Conservation (phyloP, 2,888 invertebrate genomes). For the Phrixothrix hirtus region DNA sequence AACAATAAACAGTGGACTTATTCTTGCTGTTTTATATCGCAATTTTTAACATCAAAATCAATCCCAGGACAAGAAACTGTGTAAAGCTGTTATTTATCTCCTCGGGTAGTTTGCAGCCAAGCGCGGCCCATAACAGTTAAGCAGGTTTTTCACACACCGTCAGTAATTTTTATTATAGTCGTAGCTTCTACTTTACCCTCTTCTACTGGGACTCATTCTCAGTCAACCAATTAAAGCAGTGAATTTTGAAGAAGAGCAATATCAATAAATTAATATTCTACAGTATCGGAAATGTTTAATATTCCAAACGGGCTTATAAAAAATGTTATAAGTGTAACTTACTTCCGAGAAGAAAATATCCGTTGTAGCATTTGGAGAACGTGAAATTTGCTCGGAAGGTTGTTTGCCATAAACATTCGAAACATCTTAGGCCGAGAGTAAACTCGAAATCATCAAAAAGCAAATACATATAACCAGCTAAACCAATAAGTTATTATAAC, state of each 20-base stretch:
- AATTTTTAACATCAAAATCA: slow-evolving; percentile 24
- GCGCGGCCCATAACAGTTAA: slow-evolving; percentile 40
- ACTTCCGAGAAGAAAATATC: too few relatives aligned
- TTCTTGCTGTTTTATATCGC: slow-evolving; percentile 16
- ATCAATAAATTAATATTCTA: slow-evolving; percentile 49
- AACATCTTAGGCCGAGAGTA: slow-evolving; percentile 19
- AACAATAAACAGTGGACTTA: slow-evolving; percentile 15
- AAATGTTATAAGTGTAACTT: too few relatives aligned
- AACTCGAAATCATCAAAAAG: slow-evolving; percentile 50
- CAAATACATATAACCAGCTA: slow-evolving; percentile 51
- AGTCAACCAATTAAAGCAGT: slow-evolving; percentile 53
- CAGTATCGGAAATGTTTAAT: slow-evolving; percentile 18
- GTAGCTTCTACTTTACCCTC: slow-evolving; percentile 47
- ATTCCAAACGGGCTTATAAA: too few relatives aligned
- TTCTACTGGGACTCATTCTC: slow-evolving; percentile 53
- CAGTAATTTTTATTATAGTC: slow-evolving; percentile 49
- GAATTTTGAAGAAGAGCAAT: slow-evolving; percentile 53
- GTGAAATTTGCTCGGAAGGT: too few relatives aligned
- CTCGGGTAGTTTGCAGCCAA: slow-evolving; percentile 34
- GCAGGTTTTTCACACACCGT: slow-evolving; percentile 43
- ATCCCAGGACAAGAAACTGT: slow-evolving; percentile 27
- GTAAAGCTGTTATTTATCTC: slow-evolving; percentile 30
- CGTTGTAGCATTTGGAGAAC: too few relatives aligned
- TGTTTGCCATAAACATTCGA: slow-evolving; percentile 15
- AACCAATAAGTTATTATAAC: slow-evolving; percentile 53